Conservation (phyloP, 2,888 invertebrate species). For the Sicus ferrugineus region DNA sequence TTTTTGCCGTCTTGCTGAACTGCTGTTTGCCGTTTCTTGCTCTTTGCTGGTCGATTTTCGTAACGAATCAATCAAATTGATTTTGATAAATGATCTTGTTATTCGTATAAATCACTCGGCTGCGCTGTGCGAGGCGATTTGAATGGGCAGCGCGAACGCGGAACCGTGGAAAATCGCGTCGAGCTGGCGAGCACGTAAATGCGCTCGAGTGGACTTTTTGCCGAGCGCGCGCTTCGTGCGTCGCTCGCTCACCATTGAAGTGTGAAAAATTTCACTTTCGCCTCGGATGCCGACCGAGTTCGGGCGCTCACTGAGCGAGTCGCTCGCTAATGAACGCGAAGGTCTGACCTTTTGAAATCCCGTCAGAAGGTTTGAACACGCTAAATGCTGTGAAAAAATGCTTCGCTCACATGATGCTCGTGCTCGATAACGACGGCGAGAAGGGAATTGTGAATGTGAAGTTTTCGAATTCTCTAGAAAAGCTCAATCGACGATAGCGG, state of each 20-base stretch:
- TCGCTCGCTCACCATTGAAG: slow-evolving; percentile 10
- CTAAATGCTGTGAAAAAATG: no score
- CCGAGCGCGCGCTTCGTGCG: not conserved
- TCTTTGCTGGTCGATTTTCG: slow-evolving; percentile 47
- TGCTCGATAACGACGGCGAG: no score
- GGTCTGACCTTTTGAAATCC: slow-evolving; percentile 2
- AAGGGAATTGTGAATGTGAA: no score
- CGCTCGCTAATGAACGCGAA: slow-evolving; percentile 10
- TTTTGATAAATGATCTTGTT: slow-evolving; percentile 60
- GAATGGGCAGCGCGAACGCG: not conserved
- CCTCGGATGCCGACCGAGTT: not conserved
- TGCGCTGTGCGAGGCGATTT: slow-evolving; percentile 19
- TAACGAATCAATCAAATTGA: slow-evolving; percentile 61
- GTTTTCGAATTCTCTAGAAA: no score
- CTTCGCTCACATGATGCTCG: no score
- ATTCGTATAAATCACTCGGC: slow-evolving; percentile 40
- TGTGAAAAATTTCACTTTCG: slow-evolving; percentile 29
- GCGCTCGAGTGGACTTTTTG: not conserved
- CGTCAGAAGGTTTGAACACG: not conserved
- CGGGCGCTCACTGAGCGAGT: not conserved
- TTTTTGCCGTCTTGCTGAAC: slow-evolving; percentile 5
- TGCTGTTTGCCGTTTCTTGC: slow-evolving; percentile 36
- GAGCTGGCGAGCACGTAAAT: not conserved
- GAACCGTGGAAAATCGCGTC: slow-evolving; percentile 22
- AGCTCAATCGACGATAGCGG: no score